These are phyloP conservation scores for Cryptophagus acutangulus DNA, from an alignment of 2,888 invertebrate species.

Conservation along the genomic window DNA sequence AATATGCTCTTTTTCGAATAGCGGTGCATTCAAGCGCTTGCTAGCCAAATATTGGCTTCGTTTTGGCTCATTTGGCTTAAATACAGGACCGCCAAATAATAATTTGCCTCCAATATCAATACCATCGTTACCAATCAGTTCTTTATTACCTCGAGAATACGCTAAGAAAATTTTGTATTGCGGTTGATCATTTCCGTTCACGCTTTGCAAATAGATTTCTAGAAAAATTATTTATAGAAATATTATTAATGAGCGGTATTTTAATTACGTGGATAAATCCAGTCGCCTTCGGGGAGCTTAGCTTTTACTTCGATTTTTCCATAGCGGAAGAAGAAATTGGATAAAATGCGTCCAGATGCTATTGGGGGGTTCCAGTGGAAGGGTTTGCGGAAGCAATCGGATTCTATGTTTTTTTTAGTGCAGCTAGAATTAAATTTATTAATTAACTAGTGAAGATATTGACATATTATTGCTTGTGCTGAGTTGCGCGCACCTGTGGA, in stretches of 20 bases:
- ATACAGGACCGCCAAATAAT: constrained; percentile 52
- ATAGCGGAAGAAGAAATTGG: constrained; percentile 48
- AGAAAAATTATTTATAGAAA: constrained; percentile 14
- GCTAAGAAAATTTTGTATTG: constrained; percentile 37
- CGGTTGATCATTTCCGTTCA: too few relatives aligned
- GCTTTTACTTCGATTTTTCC: constrained; percentile 52
- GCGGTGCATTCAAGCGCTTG: constrained; percentile 28
- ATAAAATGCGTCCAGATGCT: constrained; percentile 48
- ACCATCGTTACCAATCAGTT: constrained; percentile 36
- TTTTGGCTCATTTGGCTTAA: constrained; percentile 35
- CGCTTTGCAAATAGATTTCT: constrained; percentile 36
- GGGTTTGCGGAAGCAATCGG: constrained; percentile 40
- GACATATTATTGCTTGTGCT: too few relatives aligned
- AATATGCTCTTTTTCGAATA: constrained; percentile 59
- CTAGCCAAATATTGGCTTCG: constrained; percentile 22
- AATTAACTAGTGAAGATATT: too few relatives aligned
- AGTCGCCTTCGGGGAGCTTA: constrained; percentile 53
- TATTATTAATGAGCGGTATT: constrained; percentile 7
- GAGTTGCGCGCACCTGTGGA: too few relatives aligned
- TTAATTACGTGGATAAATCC: constrained; percentile 52
- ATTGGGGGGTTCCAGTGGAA: constrained; percentile 45
- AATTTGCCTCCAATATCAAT: constrained; percentile 46
- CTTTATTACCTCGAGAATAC: constrained; percentile 43
- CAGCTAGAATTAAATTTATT: constrained; percentile 38
- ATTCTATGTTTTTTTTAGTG: constrained; percentile 33